These are phyloP conservation scores for Falco biarmicus DNA, from an alignment of 2,797 vertebrate genomes.

Conservation along the genomic window DNA sequence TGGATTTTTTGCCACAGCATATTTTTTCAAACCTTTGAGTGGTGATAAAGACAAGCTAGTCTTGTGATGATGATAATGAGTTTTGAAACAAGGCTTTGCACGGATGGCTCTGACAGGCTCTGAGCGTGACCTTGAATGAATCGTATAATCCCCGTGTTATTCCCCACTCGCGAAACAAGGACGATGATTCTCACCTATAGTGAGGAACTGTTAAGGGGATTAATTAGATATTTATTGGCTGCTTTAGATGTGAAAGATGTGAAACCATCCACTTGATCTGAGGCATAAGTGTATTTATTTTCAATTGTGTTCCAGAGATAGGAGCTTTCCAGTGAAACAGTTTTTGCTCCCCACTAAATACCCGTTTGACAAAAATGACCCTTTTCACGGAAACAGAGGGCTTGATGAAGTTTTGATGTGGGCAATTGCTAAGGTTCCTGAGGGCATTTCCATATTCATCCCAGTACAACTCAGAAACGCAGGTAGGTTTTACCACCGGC, in stretches of 20 bases:
- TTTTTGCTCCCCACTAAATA: background rate
- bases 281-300: background rate
- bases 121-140: background rate
- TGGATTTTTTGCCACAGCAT: background rate
- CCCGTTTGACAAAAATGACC: background rate
- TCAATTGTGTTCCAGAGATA: background rate
- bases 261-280: background rate
- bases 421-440: background rate
- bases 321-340: background rate
- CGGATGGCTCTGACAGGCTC: background rate
- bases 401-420: background rate
- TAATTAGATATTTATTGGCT: background rate
- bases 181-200: background rate
- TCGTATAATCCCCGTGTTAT: background rate
- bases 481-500: background rate
- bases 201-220: background rate
- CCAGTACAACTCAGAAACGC: background rate
- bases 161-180: background rate
- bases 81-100: background rate
- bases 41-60: constrained; percentile 1
- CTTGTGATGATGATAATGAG: background rate
- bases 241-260: background rate
- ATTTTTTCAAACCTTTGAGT: background rate
- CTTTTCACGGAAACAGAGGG: background rate
- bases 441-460: background rate